Conservation (phyloP, 2,888 invertebrate species). For the Tuberolachnus salignus region DNA sequence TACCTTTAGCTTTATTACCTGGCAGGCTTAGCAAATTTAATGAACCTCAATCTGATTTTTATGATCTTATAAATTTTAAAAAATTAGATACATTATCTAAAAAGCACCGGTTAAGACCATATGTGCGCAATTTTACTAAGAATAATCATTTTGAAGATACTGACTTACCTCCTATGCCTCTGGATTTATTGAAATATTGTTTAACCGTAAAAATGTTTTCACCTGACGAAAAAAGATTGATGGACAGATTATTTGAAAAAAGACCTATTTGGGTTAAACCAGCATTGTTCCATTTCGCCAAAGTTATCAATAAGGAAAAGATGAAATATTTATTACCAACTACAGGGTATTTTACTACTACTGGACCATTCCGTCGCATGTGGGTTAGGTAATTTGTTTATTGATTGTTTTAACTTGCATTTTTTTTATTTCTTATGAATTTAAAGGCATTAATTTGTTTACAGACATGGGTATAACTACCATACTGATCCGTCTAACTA, state of each 20-base stretch:
- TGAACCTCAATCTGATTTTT: slow-evolving; percentile 50
- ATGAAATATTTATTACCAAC: slow-evolving; percentile 54
- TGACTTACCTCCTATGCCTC: slow-evolving; percentile 44
- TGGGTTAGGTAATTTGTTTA: slow-evolving; percentile 42
- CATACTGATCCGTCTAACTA: slow-evolving; percentile 52
- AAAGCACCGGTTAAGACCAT: slow-evolving; percentile 45
- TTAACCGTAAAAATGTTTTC: slow-evolving; percentile 52
- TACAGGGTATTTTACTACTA: slow-evolving; percentile 48
- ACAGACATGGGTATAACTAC: slow-evolving; percentile 49
- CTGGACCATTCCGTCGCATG: slow-evolving; percentile 53
- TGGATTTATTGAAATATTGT: slow-evolving; percentile 51
- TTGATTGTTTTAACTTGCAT: neutral
- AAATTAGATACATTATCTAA: slow-evolving; percentile 42
- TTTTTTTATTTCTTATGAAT: neutral
- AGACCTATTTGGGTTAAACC: slow-evolving; percentile 53
- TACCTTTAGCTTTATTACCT: slow-evolving; percentile 29
- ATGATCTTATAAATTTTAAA: slow-evolving; percentile 42
- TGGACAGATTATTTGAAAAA: slow-evolving; percentile 53
- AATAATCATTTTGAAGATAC: slow-evolving; percentile 52
- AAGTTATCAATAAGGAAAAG: slow-evolving; percentile 54
- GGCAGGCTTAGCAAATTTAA: slow-evolving; percentile 40
- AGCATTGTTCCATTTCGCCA: slow-evolving; percentile 47
- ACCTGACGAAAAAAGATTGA: slow-evolving; percentile 51
- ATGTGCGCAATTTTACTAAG: slow-evolving; percentile 47
- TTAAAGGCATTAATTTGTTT: slow-evolving; percentile 8